Conservation (phyloP, 1,140 invertebrate genomes). For the Lucilia sericata region DNA sequence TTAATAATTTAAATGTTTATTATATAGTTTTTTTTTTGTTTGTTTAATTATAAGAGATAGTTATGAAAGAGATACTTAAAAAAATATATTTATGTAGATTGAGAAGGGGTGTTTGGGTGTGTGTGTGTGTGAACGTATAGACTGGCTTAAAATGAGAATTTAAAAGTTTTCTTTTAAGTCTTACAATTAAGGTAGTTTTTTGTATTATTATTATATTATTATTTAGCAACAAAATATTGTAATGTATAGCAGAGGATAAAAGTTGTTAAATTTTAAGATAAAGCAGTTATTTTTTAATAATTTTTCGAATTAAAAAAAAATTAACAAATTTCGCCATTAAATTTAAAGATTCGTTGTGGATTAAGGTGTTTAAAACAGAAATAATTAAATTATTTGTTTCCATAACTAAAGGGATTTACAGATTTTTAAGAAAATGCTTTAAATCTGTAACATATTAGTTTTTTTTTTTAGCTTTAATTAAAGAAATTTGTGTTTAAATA, state of each 20-base stretch:
- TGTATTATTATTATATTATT: not conserved
- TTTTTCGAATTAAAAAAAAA: too few species aligned
- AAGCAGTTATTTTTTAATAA: too few species aligned
- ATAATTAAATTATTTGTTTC: too few species aligned
- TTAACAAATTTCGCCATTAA: too few species aligned
- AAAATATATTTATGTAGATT: slow-evolving; percentile 8
- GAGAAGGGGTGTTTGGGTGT: too few species aligned
- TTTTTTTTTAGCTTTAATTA: not conserved
- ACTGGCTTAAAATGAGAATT: not conserved
- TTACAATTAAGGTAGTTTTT: not conserved
- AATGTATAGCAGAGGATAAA: too few species aligned
- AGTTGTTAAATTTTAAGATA: too few species aligned
- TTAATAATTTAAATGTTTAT: slow-evolving; percentile 26
- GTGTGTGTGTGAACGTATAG: not conserved
- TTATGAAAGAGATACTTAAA: not conserved
- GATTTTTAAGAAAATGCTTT: not conserved
- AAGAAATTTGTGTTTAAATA: not conserved
- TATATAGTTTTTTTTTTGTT: not conserved
- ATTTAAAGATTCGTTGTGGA: too few species aligned
- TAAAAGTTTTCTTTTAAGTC: not conserved
- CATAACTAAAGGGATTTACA: too few species aligned
- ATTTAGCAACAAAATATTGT: not conserved
- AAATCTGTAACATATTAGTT: not conserved
- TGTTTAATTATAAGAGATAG: not conserved
- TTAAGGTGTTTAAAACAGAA: too few species aligned